Evolutionary conservation across 2,113 vertebrate species (phyloP).

Genomic region (Naja naja): DNA sequence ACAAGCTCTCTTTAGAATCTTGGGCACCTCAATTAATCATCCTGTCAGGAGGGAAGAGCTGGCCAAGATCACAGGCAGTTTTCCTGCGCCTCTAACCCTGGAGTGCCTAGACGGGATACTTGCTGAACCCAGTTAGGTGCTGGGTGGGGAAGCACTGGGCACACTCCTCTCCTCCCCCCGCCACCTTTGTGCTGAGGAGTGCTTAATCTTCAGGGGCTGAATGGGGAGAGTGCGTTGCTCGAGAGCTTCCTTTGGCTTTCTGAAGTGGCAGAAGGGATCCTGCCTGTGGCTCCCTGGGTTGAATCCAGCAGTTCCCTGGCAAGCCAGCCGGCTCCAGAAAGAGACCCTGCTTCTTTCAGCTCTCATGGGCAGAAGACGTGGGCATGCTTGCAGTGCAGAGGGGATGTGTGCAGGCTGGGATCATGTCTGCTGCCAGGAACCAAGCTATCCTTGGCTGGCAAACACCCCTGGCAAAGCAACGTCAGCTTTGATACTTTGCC

Average conservation of each 20-base stretch:
- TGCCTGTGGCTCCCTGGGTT: background rate
- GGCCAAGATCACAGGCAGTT: slow-evolving; percentile 17
- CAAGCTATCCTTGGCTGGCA: background rate
- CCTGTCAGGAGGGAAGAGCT: slow-evolving; percentile 41
- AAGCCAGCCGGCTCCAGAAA: slow-evolving; percentile 37
- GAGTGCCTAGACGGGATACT: background rate
- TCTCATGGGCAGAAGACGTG: fast-evolving
- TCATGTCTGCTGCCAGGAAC: background rate
- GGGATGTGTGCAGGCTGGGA: background rate
- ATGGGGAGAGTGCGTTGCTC: background rate
- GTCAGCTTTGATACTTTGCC: background rate
- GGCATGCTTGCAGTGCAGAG: background rate
- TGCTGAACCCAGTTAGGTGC: background rate
- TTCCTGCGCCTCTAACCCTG: slow-evolving; percentile 13
- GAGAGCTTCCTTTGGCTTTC: background rate
- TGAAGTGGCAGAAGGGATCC: background rate
- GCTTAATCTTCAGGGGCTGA: background rate
- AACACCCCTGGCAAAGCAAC: background rate
- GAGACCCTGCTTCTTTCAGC: slow-evolving; percentile 16
- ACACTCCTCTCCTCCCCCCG: background rate
- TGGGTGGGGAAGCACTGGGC: background rate
- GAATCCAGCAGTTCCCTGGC: slow-evolving; percentile 20
- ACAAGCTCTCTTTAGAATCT: slow-evolving; percentile 22
- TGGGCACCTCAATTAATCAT: slow-evolving; percentile 51
- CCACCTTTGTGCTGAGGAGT: background rate